Conservation (phyloP, 2,888 invertebrate genomes). For the Fragum fragum region DNA sequence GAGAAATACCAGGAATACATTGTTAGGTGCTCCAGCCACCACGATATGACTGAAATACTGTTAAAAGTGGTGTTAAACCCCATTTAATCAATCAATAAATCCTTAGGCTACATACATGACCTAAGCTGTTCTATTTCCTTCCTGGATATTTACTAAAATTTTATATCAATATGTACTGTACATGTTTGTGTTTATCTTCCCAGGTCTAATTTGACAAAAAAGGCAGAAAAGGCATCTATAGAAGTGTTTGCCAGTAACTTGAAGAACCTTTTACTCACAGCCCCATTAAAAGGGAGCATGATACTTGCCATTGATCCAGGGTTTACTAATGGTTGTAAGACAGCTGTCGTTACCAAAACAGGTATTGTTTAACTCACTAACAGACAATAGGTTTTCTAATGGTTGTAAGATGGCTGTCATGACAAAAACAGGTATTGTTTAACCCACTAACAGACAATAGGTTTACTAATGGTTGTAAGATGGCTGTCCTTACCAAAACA, state of each 20-base stretch:
- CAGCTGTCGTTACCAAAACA: conserved; percentile 90
- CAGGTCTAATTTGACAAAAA: conserved; percentile 91
- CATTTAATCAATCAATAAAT: no score
- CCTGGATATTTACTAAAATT: no score
- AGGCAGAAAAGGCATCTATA: conserved; percentile 94
- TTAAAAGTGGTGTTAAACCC: no score
- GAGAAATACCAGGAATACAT: no score
- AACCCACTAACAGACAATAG: no score
- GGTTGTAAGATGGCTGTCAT: conserved; percentile 96
- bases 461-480: conserved; percentile 95
- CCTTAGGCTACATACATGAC: no score
- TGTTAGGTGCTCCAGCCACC: no score
- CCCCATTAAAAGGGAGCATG: conserved; percentile 92
- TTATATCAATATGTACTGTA: no score
- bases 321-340: conserved; percentile 95
- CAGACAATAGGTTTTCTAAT: conserved; percentile 93
- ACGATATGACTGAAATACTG: no score
- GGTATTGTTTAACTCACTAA: no score
- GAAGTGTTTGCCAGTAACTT: conserved; percentile 95
- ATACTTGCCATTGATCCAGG: conserved; percentile 97
- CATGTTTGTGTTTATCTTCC: neutral
- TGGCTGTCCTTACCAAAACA: conserved; percentile 90
- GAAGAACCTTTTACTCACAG: conserved; percentile 93
- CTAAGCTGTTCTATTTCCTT: no score
- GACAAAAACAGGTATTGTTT: conserved; percentile 80